Evolutionary conservation across 2,797 vertebrate genomes (phyloP).

Genomic region (Bovichtus diacanthus): DNA sequence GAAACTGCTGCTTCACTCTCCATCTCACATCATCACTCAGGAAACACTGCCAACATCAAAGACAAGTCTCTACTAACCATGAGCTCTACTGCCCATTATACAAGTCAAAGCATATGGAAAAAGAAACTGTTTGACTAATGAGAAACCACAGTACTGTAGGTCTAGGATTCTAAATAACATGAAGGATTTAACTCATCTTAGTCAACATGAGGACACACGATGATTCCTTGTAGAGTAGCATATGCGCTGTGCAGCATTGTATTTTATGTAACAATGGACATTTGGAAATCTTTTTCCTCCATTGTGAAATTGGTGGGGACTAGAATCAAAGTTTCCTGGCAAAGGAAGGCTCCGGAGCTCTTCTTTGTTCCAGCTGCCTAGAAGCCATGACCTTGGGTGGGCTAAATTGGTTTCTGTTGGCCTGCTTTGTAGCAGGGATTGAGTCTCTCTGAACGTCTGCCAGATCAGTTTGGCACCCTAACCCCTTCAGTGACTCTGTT

Average conservation of each 20-base stretch:
- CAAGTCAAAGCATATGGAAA: constrained; percentile 31
- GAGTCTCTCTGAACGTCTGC: constrained; percentile 71
- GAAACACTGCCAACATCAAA: constrained; percentile 63
- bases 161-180: constrained; percentile 28
- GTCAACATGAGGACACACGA: background rate
- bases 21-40: constrained; percentile 60
- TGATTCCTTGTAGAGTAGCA: background rate
- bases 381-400: constrained; percentile 70
- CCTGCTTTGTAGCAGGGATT: constrained; percentile 61
- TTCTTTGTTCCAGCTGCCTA: constrained; percentile 42
- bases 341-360: constrained; percentile 1
- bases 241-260: background rate
- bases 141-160: constrained; percentile 9
- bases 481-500: constrained; percentile 57
- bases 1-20: constrained; percentile 37
- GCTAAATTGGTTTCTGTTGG: constrained; percentile 71
- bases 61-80: constrained; percentile 42
- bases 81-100: constrained; percentile 29
- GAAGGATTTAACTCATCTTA: constrained; percentile 8
- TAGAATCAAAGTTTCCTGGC: background rate
- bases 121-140: constrained; percentile 25
- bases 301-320: background rate
- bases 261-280: background rate
- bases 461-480: constrained; percentile 75
- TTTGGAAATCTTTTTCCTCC: background rate